phyloP scores from a whole-genome alignment of 2,797 vertebrate genomes.

The Monodelphis domestica region DNA sequence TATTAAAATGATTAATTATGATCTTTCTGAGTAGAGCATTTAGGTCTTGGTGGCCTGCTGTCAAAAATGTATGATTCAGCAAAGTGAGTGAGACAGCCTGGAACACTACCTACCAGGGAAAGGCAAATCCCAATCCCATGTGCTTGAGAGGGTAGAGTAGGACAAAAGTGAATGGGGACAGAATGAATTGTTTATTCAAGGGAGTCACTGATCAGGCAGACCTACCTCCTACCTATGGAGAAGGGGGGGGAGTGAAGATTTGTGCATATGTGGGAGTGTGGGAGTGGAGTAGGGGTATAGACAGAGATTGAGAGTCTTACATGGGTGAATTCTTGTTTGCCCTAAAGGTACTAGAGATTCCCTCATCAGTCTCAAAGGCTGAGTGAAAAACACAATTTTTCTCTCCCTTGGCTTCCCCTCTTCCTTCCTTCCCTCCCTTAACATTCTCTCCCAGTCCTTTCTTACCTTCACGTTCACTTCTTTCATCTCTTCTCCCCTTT shows the following conservation, averaged over 20 bases:
- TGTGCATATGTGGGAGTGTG: neutral
- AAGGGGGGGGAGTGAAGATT: neutral
- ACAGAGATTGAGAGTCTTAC: neutral
- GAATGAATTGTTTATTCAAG: neutral
- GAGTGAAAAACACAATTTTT: neutral
- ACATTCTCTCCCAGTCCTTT: too few species aligned
- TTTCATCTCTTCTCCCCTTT: too few species aligned
- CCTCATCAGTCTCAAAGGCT: neutral
- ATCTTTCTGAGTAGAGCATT: slow-evolving; percentile 14
- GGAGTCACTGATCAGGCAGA: neutral
- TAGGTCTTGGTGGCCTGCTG: slow-evolving; percentile 25
- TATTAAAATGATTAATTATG: slow-evolving; percentile 61
- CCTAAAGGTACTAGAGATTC: neutral
- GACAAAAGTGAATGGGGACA: neutral
- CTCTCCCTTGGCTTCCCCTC: too few species aligned
- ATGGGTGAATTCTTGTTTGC: too few species aligned
- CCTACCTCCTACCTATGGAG: neutral
- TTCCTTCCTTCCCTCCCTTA: too few species aligned
- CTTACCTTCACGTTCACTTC: too few species aligned
- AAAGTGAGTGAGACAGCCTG: neutral
- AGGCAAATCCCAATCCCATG: neutral
- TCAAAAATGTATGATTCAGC: slow-evolving; percentile 64
- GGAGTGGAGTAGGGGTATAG: neutral
- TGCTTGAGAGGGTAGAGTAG: neutral
- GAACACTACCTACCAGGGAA: neutral